Percentiles rank a stretch among this genome's conserved stretches.
Conservation (phyloP, 2,797 vertebrate genomes). For the Anabacerthia variegaticeps region DNA sequence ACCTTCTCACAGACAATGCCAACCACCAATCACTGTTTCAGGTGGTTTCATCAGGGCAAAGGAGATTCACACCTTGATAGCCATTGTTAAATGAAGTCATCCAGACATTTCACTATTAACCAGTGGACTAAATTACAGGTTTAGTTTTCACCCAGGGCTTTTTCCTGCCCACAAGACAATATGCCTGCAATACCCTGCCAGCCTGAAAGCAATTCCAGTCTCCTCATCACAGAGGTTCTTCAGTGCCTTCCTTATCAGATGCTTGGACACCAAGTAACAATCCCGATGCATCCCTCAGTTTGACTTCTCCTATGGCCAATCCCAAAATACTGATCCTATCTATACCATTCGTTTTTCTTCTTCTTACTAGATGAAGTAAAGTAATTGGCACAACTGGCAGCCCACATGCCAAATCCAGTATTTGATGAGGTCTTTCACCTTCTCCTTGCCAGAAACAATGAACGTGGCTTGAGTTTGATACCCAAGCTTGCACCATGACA, state of each 20-base stretch:
- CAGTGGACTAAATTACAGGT: background rate
- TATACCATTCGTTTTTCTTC: fast-evolving
- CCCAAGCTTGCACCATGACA: background rate
- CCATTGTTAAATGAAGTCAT: background rate
- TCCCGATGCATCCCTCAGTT: background rate
- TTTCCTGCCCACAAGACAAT: background rate
- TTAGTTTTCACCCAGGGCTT: background rate
- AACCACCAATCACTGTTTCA: background rate
- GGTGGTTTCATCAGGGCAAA: background rate
- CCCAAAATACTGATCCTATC: background rate
- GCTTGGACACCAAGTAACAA: background rate
- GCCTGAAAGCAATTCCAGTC: background rate
- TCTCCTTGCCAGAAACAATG: background rate
- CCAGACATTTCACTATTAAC: constrained; percentile 8
- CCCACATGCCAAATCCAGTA: background rate
- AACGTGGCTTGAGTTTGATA: background rate
- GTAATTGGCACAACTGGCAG: background rate
- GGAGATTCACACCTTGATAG: constrained; percentile 20
- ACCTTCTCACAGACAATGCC: background rate
- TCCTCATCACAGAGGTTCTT: background rate
- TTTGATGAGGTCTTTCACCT: background rate
- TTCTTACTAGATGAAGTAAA: background rate
- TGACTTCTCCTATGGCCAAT: background rate
- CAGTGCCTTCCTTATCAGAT: background rate
- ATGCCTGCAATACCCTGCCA: background rate